Percentiles rank a stretch among this genome's conserved stretches.
phyloP scores from a whole-genome alignment of 2,797 vertebrate genomes.

The Sphaeramia orbicularis region DNA sequence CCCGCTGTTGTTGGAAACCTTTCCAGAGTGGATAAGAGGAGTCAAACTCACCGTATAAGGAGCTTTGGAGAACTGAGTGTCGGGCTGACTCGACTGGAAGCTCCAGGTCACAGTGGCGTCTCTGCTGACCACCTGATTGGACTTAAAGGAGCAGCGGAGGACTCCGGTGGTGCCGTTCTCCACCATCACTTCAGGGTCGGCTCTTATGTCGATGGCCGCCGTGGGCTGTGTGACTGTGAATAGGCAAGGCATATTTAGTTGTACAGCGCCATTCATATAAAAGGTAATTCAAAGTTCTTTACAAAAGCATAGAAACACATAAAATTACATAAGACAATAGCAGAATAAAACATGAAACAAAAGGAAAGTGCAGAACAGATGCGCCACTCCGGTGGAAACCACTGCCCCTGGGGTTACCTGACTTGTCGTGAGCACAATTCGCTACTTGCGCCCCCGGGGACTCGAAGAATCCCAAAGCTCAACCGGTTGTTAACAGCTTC shows the following conservation, averaged over 20 bases:
- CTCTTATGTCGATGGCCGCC: constrained; percentile 86
- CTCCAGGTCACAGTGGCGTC: constrained; percentile 88
- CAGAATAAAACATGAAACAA: no score
- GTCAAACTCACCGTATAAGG: constrained; percentile 55
- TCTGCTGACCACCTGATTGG: constrained; percentile 85
- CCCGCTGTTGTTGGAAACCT: constrained; percentile 35
- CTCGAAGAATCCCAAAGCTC: no score
- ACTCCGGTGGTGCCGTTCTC: constrained; percentile 91
- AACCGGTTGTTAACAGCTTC: no score
- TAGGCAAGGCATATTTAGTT: not conserved
- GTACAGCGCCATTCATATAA: no score
- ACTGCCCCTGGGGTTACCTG: no score
- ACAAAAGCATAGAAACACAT: no score
- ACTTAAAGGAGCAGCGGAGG: constrained; percentile 90
- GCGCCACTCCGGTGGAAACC: no score
- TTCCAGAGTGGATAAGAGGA: not conserved
- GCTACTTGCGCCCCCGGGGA: no score
- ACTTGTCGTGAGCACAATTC: no score
- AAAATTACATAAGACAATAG: no score
- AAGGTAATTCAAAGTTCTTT: no score
- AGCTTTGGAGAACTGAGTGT: constrained; percentile 38
- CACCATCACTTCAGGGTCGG: constrained; percentile 87
- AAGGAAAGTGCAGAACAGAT: no score
- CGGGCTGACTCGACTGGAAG: constrained; percentile 86
- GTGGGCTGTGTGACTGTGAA: constrained; percentile 68